phyloP scores from a whole-genome alignment of 1,140 invertebrate genomes.

The Anadara kagoshimensis region DNA sequence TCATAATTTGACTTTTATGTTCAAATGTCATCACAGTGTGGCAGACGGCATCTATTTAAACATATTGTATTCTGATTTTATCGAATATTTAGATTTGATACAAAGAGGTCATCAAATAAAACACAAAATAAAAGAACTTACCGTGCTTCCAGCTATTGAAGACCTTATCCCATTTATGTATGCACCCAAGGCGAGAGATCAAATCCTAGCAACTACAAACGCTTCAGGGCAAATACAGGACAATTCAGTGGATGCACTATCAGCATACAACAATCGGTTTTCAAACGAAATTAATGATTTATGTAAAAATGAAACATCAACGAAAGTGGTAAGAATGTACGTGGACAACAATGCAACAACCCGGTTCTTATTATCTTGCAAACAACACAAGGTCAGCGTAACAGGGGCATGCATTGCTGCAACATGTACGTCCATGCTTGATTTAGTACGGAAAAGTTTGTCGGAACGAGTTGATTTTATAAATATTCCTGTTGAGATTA shows the following conservation, averaged over 20 bases:
- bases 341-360: neutral
- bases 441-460: slow-evolving; percentile 5
- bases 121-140: slow-evolving; percentile 8
- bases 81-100: slow-evolving; percentile 30
- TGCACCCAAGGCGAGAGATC: neutral
- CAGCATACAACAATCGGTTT: slow-evolving; percentile 8
- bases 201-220: neutral
- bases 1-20: slow-evolving; percentile 20
- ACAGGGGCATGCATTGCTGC: slow-evolving; percentile 22
- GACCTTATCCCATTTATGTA: slow-evolving; percentile 6
- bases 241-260: slow-evolving; percentile 1
- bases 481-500: slow-evolving; percentile 27
- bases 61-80: slow-evolving; percentile 21
- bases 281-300: slow-evolving; percentile 11
- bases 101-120: neutral
- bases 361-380: slow-evolving; percentile 4
- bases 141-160: slow-evolving; percentile 25
- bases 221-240: neutral
- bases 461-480: slow-evolving; percentile 1
- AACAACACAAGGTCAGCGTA: slow-evolving; percentile 23
- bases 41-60: slow-evolving; percentile 24
- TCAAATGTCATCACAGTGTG: slow-evolving; percentile 23
- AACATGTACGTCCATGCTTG: slow-evolving; percentile 9
- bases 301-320: slow-evolving; percentile 1
- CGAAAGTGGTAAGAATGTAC: slow-evolving; percentile 1